These are phyloP conservation scores for Lasioglossum villosulum DNA, from an alignment of 2,888 invertebrate species.

Conservation along the genomic window DNA sequence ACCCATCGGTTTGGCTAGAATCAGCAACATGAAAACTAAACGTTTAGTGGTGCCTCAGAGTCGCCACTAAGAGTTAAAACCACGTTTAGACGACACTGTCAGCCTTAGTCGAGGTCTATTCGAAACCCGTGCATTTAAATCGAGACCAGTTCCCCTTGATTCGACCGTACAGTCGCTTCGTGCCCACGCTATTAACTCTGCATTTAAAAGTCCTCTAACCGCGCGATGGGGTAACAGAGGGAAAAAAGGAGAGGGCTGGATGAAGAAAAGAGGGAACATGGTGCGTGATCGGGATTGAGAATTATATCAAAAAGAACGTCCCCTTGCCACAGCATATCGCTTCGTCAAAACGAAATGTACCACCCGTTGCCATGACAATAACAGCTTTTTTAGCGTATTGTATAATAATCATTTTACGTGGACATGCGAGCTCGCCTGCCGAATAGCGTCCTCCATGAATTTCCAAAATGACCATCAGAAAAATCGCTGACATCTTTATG, in stretches of 20 bases:
- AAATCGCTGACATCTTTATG: background rate
- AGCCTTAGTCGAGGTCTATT: conserved; percentile 20
- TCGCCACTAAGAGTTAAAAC: too few relatives aligned
- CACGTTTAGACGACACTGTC: background rate
- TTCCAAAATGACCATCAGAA: background rate
- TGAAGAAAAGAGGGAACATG: conserved; percentile 55
- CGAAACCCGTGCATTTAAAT: conserved; percentile 63
- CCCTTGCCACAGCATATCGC: conserved; percentile 66
- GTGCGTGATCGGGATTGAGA: conserved; percentile 51
- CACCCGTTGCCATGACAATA: conserved; percentile 83
- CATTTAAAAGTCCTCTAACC: conserved; percentile 65
- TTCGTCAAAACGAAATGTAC: conserved; percentile 70
- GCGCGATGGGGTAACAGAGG: background rate
- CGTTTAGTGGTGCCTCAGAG: too few relatives aligned
- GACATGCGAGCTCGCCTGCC: conserved; percentile 4
- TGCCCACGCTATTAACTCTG: conserved; percentile 54
- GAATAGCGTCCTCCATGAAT: conserved; percentile 21
- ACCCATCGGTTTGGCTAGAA: background rate
- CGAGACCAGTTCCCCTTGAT: conserved; percentile 32
- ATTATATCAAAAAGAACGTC: conserved; percentile 63
- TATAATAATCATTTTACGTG: conserved; percentile 80
- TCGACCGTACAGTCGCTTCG: conserved; percentile 35
- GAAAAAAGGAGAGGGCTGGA: background rate
- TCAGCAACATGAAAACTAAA: background rate
- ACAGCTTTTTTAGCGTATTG: conserved; percentile 77